Evolutionary conservation across 2,113 vertebrate species (phyloP), one percentile per base, ranked within the genome.

Genomic region (Seriola aureovittata): DNA sequence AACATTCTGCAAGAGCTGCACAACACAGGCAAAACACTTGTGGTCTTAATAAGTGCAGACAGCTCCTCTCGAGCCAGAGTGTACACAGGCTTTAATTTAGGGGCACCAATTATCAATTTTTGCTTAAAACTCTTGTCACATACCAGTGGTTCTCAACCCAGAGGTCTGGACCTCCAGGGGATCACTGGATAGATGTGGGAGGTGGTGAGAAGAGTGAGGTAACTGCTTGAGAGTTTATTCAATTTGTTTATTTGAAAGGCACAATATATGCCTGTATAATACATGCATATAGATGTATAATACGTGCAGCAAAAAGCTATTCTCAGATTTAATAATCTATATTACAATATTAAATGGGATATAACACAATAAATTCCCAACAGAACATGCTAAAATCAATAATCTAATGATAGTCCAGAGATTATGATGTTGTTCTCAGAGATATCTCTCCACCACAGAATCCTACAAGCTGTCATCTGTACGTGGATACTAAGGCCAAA

Each of bases 21-120:
- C 60, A 63, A 0, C 25, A 55, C 40, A 17, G 17, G 59, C 78
- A 75, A 78, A 52, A 46, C 63, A 67, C 46, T 2, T 13, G 8
- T 8, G 42, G 64, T 71, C 64, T 69, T 82, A 86, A 86, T 77
- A 34, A 69, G 62, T 85, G 14, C 55, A 66, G 84, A 70, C 81
- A 78, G 75, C 29, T 85, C 60, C 55, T 81, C 50, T 52, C 11
- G 34, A 85, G 54, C 71, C 42, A 54, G 23, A 66, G 21, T 19
- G 34, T 13, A 29, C 40, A 63, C 34, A 23, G 64, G 36, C 58
- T 80, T 85, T 82, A 74, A 59, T 79, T 77, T 52, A 54, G 16
- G 2, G 13, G 48, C 36, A 48, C 64, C 64, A 77, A 83, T 80
- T 78, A 76, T 81, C 50, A 82, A 21, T 82, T 71, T 74, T 82